Conservation (phyloP, 2,797 vertebrate species). For the Danio aesculapii region DNA sequence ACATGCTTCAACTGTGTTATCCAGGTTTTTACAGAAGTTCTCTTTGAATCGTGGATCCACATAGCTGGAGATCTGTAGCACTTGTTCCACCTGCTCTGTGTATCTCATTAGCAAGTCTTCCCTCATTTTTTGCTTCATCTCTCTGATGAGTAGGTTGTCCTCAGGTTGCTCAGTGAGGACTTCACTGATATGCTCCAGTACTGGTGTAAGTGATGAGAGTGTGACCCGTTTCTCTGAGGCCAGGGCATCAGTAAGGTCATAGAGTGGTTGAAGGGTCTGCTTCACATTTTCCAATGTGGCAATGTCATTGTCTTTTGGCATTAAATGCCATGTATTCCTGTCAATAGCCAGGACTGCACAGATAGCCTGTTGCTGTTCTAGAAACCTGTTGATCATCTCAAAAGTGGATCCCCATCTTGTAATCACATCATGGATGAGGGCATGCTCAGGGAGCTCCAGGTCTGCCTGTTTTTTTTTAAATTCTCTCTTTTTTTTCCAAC, state of each 20-base stretch:
- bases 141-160: background rate
- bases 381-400: background rate
- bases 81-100: background rate
- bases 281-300: background rate
- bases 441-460: background rate
- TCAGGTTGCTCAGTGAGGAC: background rate
- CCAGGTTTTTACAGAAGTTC: slow-evolving; percentile 35
- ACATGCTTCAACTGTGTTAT: slow-evolving; percentile 41
- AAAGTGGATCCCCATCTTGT: background rate
- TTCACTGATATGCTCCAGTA: background rate
- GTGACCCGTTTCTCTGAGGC: background rate
- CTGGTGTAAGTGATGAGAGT: background rate
- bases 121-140: slow-evolving; percentile 35
- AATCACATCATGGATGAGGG: background rate
- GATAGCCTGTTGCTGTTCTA: background rate
- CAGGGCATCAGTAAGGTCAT: slow-evolving; percentile 1
- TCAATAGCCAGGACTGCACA: background rate
- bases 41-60: slow-evolving; percentile 27
- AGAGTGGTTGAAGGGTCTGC: background rate
- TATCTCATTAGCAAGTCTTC: slow-evolving; percentile 18
- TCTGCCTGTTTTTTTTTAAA: background rate
- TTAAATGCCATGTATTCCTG: background rate
- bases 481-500: background rate
- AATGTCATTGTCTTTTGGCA: background rate
- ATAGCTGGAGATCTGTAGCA: background rate